A percentile compares a stretch with the other conserved stretches of the same genome.
phyloP scores from a whole-genome alignment of 2,797 vertebrate species.

The Anabas testudineus region DNA sequence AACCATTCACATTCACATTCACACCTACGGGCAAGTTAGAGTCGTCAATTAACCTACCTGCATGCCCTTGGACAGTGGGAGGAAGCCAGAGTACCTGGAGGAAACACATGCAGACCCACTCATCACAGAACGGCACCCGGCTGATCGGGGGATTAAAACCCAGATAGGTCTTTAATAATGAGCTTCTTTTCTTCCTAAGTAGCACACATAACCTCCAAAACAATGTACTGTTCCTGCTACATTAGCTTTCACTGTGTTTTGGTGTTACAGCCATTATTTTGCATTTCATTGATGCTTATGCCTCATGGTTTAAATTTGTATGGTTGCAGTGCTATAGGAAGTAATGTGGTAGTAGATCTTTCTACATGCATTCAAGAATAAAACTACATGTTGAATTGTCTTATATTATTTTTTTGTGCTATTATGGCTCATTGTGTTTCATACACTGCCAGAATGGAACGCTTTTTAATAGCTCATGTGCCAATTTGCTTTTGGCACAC shows the following conservation, averaged over 20 bases:
- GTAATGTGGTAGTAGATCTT: not conserved
- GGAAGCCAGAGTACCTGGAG: too few relatives aligned
- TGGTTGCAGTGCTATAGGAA: not conserved
- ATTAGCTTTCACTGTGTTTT: too few relatives aligned
- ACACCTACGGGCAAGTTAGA: too few relatives aligned
- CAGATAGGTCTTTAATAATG: too few relatives aligned
- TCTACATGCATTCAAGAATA: too few relatives aligned
- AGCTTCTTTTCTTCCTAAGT: not conserved
- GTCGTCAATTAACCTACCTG: too few relatives aligned
- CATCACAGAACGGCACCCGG: too few relatives aligned
- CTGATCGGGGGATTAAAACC: too few relatives aligned
- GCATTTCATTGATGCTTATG: not conserved
- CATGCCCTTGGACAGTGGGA: too few relatives aligned
- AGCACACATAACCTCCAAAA: not conserved
- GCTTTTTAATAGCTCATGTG: constrained; percentile 22
- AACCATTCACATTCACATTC: too few relatives aligned
- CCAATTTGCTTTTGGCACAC: constrained; percentile 24
- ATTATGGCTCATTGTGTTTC: constrained; percentile 7
- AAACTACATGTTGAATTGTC: not conserved
- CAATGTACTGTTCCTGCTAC: too few relatives aligned
- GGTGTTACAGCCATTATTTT: not conserved
- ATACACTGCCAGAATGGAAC: not conserved
- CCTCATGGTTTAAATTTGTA: not conserved
- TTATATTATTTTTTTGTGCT: not conserved
- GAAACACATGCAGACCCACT: too few relatives aligned